These are phyloP conservation scores for Platerodrilus igneus DNA, from an alignment of 2,888 invertebrate genomes.

Conservation along the genomic window DNA sequence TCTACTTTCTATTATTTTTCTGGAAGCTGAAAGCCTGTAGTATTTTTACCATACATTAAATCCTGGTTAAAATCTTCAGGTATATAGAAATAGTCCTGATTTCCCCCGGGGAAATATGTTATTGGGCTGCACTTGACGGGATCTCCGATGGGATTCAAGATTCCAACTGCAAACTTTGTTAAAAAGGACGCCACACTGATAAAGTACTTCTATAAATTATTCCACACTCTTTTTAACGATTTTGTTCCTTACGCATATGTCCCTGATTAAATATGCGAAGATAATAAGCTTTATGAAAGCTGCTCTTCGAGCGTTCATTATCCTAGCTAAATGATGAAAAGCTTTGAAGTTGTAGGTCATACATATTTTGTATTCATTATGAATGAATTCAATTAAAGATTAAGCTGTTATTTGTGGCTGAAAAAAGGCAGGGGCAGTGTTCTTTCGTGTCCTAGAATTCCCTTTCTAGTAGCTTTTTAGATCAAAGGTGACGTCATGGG, in stretches of 20 bases:
- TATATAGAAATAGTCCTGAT: conserved; percentile 33
- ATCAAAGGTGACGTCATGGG: conserved; percentile 33
- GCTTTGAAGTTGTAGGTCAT: no score
- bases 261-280: not conserved
- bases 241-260: not conserved
- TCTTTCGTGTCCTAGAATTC: conserved; percentile 11
- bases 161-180: conserved; percentile 23
- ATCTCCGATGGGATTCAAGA: conserved; percentile 30
- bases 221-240: no score
- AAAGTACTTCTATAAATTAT: conserved; percentile 7
- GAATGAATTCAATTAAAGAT: no score
- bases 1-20: no score
- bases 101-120: conserved; percentile 38
- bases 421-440: conserved; percentile 8
- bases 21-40: no score
- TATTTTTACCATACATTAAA: conserved; percentile 24
- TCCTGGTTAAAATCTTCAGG: conserved; percentile 30
- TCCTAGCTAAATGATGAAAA: no score
- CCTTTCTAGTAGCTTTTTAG: conserved; percentile 19
- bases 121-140: conserved; percentile 33
- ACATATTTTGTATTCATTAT: no score
- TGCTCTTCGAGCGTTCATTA: conserved; percentile 5
- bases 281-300: not conserved
- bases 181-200: conserved; percentile 14
- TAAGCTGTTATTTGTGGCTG: not conserved